Evolutionary conservation across 1,140 invertebrate species (phyloP).

Genomic region (Palaemon carinicauda): DNA sequence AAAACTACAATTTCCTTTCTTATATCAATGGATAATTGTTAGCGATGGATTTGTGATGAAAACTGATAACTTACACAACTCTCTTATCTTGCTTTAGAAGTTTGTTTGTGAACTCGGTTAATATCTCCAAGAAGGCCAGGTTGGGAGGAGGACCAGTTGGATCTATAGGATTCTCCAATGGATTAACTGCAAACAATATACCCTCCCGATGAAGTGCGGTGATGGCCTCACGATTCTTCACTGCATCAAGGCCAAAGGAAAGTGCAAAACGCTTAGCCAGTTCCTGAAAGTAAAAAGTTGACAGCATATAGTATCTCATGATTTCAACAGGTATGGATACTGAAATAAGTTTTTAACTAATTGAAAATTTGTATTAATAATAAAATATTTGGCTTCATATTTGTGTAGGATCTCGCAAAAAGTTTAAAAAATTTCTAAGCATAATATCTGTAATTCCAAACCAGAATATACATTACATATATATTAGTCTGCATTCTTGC

Average conservation of each 20-base stretch:
- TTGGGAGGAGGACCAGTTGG: slow-evolving; percentile 83
- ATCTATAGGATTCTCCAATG: slow-evolving; percentile 73
- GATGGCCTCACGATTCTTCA: slow-evolving; percentile 97
- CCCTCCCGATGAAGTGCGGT: slow-evolving; percentile 94
- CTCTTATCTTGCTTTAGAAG: slow-evolving; percentile 95
- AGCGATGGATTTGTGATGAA: too few relatives aligned
- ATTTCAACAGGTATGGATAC: too few relatives aligned
- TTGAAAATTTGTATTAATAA: too few relatives aligned
- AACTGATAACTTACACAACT: slow-evolving; percentile 75
- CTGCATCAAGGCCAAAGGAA: slow-evolving; percentile 95
- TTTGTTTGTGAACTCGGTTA: slow-evolving; percentile 96
- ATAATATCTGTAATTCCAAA: too few relatives aligned
- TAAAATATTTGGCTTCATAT: not conserved
- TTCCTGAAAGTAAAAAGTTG: slow-evolving; percentile 70
- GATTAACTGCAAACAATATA: slow-evolving; percentile 86
- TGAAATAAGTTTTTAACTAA: too few relatives aligned
- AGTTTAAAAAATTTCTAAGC: too few relatives aligned
- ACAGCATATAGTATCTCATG: too few relatives aligned
- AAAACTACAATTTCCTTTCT: too few relatives aligned
- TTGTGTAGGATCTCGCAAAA: not conserved
- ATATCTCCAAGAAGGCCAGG: slow-evolving; percentile 91
- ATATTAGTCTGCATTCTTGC: too few relatives aligned
- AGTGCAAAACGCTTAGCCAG: slow-evolving; percentile 95
- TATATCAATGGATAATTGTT: too few relatives aligned
- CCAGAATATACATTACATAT: too few relatives aligned